Evolutionary conservation across 2,888 invertebrate species (phyloP).

Genomic region (Tubulanus polymorphus): DNA sequence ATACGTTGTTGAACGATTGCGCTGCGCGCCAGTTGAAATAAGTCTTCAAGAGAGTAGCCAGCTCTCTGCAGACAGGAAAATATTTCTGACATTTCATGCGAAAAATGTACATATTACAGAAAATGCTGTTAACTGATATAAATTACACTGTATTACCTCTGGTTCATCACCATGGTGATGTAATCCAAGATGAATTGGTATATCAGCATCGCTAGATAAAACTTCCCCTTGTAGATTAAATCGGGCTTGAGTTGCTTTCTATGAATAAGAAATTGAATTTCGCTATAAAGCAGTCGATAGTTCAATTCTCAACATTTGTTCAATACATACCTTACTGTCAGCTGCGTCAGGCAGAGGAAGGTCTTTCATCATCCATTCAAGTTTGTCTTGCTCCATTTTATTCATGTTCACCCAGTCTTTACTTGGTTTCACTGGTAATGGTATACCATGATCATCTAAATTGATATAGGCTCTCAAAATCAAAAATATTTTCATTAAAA

Average conservation of each 20-base stretch:
- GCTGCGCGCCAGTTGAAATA: constrained; percentile 70
- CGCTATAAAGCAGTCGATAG: no score
- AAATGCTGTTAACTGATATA: not conserved
- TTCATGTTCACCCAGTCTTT: constrained; percentile 79
- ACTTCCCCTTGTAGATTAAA: constrained; percentile 54
- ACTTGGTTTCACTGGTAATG: constrained; percentile 40
- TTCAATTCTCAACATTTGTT: no score
- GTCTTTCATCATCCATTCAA: constrained; percentile 85
- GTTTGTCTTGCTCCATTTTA: constrained; percentile 77
- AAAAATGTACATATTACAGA: not conserved
- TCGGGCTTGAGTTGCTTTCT: no score
- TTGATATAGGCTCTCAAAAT: no score
- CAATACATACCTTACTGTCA: constrained; percentile 25
- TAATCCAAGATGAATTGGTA: constrained; percentile 64
- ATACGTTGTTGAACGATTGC: constrained; percentile 78
- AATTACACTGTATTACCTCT: constrained; percentile 46
- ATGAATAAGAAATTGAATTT: no score
- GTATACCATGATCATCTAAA: no score
- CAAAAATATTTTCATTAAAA: no score
- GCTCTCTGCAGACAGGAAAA: constrained; percentile 53
- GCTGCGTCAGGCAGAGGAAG: constrained; percentile 53
- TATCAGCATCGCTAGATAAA: constrained; percentile 58
- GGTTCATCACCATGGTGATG: constrained; percentile 94
- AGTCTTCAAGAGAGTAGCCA: constrained; percentile 84
- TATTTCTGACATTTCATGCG: not conserved